Base-by-base conservation (phyloP, 2,797 vertebrate genomes). In the Chiropotes sagulatus region DNA sequence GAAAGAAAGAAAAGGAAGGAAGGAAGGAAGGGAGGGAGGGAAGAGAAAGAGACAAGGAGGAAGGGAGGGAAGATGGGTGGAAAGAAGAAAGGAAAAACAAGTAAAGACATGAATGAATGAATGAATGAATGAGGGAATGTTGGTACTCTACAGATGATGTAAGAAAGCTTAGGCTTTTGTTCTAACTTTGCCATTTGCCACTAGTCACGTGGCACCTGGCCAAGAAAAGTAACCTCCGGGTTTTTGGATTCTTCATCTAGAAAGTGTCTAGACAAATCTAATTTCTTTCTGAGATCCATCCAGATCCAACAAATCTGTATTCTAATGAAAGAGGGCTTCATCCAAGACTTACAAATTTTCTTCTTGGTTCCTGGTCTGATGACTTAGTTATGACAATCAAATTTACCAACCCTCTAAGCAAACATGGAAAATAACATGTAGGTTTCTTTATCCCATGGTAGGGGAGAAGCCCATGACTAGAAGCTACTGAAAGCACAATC, bases 241-340 rank as follows among this genome's bases (percentile, higher is more conserved):
- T 44, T 61, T 97, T 39, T 61, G 73, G 24, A 75, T 94, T 92
- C 90, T 82, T 91, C 83, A 80, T 89, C 93, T 76, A 93, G 79
- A 88, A 95, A 97, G 81, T 50, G 8, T 70, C 64, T 33, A 83
- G 78, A 86, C 36, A 82, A 80, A 70, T 13, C 33, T 67, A 41
- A 83, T 75, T 80, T 70, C 82, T 96, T 94, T 90, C 93, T 93
- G 58, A 95, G 30, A 67, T 64, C 67, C 48, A 95, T 28, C 75
- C 54, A 94, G 75, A 91, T 58, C 64, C 80, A 1, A 19, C 61
- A 91, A 91, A 36, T 79, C 57, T 87, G 26, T 78, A 91, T 84
- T 73, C 81, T 83, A 96, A 83, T 87, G 82, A 91, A 79, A 96
- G 30, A 97, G 24, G 13, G 13, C 41, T 84, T 83, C 26, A 44